Conservation (phyloP, 2,797 vertebrate species). For the Botia kubotai region DNA sequence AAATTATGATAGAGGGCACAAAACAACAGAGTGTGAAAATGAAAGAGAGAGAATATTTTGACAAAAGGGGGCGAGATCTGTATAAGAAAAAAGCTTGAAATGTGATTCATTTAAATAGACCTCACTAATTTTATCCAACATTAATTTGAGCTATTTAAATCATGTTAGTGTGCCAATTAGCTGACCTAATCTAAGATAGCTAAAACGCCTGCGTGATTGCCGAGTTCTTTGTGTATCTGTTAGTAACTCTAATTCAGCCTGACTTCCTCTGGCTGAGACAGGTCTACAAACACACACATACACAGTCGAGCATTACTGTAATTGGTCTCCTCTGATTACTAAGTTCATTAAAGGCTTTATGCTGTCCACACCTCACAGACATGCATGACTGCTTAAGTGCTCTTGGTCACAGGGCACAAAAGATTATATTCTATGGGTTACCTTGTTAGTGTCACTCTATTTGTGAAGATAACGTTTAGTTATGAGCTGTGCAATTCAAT, state of each 20-base stretch:
- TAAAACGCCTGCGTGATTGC: slow-evolving; percentile 43
- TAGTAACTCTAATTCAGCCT: slow-evolving; percentile 53
- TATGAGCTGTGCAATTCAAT: slow-evolving; percentile 49
- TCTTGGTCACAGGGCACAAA: slow-evolving; percentile 28
- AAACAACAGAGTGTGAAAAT: neutral
- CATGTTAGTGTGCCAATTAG: slow-evolving; percentile 58
- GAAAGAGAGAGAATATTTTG: slow-evolving; percentile 20
- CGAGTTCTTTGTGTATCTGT: slow-evolving; percentile 58
- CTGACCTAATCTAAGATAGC: slow-evolving; percentile 52
- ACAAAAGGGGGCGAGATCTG: neutral
- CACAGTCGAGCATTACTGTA: slow-evolving; percentile 17
- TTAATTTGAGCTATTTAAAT: slow-evolving; percentile 64
- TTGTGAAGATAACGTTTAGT: slow-evolving; percentile 27
- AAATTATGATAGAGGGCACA: slow-evolving; percentile 16
- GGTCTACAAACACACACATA: slow-evolving; percentile 9
- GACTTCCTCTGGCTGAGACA: slow-evolving; percentile 41
- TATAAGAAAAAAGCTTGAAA: slow-evolving; percentile 51
- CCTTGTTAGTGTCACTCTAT: slow-evolving; percentile 2
- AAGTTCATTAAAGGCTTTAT: slow-evolving; percentile 47
- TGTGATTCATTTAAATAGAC: slow-evolving; percentile 55
- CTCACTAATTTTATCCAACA: slow-evolving; percentile 55
- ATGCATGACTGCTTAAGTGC: slow-evolving; percentile 48
- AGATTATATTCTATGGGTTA: slow-evolving; percentile 39
- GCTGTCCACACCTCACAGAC: slow-evolving; percentile 13
- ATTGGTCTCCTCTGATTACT: slow-evolving; percentile 30